phyloP scores from a whole-genome alignment of 1,140 invertebrate species.

The Achatina immaculata region DNA sequence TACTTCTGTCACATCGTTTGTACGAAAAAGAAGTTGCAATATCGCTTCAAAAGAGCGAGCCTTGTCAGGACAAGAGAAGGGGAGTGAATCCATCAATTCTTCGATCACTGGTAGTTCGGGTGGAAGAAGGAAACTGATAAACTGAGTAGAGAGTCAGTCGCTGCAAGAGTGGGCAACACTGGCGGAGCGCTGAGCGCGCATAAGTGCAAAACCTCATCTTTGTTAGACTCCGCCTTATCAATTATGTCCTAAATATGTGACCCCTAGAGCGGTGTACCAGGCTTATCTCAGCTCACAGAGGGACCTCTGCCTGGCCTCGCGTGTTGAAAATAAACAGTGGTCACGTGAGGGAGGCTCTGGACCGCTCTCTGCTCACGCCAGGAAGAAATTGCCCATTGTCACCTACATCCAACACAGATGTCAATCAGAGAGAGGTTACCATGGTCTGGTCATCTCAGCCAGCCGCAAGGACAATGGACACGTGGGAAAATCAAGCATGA shows the following conservation, averaged over 20 bases:
- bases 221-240: conserved; percentile 13
- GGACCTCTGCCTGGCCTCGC: background rate
- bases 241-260: background rate
- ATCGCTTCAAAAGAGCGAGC: background rate
- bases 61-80: background rate
- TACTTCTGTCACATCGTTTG: background rate
- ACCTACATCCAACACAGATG: background rate
- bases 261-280: background rate
- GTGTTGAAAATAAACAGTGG: background rate
- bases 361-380: background rate
- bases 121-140: background rate
- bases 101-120: background rate
- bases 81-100: background rate
- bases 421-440: background rate
- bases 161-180: background rate
- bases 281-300: background rate
- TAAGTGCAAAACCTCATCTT: background rate
- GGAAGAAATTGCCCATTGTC: conserved; percentile 11
- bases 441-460: conserved; percentile 4
- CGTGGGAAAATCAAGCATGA: too few species aligned
- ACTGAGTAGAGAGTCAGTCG: background rate
- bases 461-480: background rate
- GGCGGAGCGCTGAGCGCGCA: background rate
- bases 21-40: too few species aligned
- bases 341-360: background rate